Evolutionary conservation across 2,888 invertebrate genomes (phyloP).

Genomic region (Cerastis leucographa): DNA sequence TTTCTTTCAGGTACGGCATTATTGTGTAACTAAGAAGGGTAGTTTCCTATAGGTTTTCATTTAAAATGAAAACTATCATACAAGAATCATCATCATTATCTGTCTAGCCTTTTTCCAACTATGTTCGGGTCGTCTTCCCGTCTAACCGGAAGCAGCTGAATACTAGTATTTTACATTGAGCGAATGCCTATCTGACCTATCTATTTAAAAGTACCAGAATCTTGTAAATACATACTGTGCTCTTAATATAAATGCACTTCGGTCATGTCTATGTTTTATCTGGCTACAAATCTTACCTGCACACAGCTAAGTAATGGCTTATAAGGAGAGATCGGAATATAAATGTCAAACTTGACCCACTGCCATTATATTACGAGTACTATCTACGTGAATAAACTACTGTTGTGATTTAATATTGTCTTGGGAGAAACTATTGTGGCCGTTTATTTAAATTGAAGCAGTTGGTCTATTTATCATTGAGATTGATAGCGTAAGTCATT

Average conservation of each 20-base stretch:
- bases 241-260: slow-evolving; percentile 3
- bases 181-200: neutral
- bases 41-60: neutral
- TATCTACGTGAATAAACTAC: slow-evolving; percentile 33
- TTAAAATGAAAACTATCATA: no score
- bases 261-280: slow-evolving; percentile 22
- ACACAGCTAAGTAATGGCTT: slow-evolving; percentile 28
- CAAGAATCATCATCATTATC: neutral
- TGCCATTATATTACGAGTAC: slow-evolving; percentile 37
- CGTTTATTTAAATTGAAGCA: neutral
- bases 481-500: neutral
- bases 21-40: neutral
- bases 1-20: neutral
- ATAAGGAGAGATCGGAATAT: slow-evolving; percentile 50
- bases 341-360: slow-evolving; percentile 60
- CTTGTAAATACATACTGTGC: neutral
- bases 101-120: neutral
- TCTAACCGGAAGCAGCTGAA: neutral
- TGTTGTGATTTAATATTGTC: slow-evolving; percentile 50
- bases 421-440: slow-evolving; percentile 20
- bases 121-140: neutral
- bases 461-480: slow-evolving; percentile 2
- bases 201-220: neutral
- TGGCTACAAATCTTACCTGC: slow-evolving; percentile 23
- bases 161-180: neutral